phyloP scores from a whole-genome alignment of 2,888 invertebrate species.

The Epirrhoe tristata region DNA sequence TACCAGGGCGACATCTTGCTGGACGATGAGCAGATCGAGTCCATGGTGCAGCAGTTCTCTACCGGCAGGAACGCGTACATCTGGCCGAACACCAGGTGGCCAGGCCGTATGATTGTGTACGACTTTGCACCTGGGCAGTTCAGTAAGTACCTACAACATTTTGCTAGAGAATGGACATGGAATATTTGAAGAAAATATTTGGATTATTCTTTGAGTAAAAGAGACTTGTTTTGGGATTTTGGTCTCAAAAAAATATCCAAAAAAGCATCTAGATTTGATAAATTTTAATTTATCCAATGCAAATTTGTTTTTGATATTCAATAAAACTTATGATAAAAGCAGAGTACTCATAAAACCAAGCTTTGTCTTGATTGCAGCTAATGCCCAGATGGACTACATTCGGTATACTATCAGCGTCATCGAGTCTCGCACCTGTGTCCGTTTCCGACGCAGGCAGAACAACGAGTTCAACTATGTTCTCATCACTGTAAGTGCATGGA shows the following conservation, averaged over 20 bases:
- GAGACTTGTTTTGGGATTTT: too few species aligned
- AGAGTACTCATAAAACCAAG: background rate
- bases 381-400: slow-evolving; percentile 34
- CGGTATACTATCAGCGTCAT: slow-evolving; percentile 35
- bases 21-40: slow-evolving; percentile 54
- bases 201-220: background rate
- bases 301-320: background rate
- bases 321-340: background rate
- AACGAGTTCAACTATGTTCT: slow-evolving; percentile 39
- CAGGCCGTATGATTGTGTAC: slow-evolving; percentile 52
- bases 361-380: slow-evolving; percentile 26
- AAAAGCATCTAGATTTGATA: too few species aligned
- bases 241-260: too few species aligned
- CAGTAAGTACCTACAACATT: slow-evolving; percentile 43
- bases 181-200: background rate
- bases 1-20: slow-evolving; percentile 66
- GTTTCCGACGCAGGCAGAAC: slow-evolving; percentile 39
- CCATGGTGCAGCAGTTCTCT: slow-evolving; percentile 54
- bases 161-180: background rate
- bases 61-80: slow-evolving; percentile 56
- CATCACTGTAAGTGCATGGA: slow-evolving; percentile 40
- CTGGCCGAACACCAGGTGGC: slow-evolving; percentile 59
- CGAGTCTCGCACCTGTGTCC: slow-evolving; percentile 36
- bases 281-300: background rate
- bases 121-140: slow-evolving; percentile 54